Conservation (phyloP, 2,113 vertebrate genomes). For the Xyliphius kryptos region DNA sequence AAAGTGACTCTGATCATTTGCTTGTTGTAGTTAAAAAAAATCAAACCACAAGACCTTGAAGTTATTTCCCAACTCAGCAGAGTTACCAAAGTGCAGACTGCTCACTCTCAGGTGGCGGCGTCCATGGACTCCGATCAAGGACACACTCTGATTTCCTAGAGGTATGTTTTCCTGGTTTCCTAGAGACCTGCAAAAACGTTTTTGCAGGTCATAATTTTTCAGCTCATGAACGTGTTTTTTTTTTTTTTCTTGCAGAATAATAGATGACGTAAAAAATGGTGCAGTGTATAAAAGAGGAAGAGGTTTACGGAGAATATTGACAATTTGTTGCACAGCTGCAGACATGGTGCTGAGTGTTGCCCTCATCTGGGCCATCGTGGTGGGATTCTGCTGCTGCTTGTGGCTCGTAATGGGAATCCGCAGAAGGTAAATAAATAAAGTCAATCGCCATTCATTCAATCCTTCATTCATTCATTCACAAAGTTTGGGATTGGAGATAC, state of each 20-base stretch:
- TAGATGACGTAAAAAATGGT: too few relatives aligned
- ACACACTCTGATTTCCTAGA: slow-evolving; percentile 47
- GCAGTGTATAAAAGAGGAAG: too few relatives aligned
- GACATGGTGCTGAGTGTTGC: slow-evolving; percentile 65
- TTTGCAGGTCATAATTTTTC: too few relatives aligned
- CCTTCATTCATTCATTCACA: too few relatives aligned
- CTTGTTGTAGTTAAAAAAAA: too few relatives aligned
- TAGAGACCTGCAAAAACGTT: slow-evolving; percentile 22
- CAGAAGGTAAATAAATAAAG: slow-evolving; percentile 88
- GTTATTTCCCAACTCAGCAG: slow-evolving; percentile 52
- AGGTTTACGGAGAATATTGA: too few relatives aligned
- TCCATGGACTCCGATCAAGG: slow-evolving; percentile 69
- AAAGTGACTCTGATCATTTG: too few relatives aligned
- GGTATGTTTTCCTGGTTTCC: slow-evolving; percentile 1
- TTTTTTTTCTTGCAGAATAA: too few relatives aligned
- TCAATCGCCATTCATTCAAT: too few relatives aligned
- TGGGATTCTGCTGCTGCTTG: slow-evolving; percentile 67
- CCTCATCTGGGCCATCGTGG: slow-evolving; percentile 70
- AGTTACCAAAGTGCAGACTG: slow-evolving; percentile 45
- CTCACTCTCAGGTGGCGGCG: slow-evolving; percentile 46
- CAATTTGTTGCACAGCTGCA: too few relatives aligned
- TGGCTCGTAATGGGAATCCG: slow-evolving; percentile 79
- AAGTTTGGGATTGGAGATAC: too few relatives aligned
- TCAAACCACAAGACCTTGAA: slow-evolving; percentile 62
- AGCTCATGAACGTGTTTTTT: too few relatives aligned